Conservation (phyloP, 2,888 invertebrate species). For the Erebia aethiops region DNA sequence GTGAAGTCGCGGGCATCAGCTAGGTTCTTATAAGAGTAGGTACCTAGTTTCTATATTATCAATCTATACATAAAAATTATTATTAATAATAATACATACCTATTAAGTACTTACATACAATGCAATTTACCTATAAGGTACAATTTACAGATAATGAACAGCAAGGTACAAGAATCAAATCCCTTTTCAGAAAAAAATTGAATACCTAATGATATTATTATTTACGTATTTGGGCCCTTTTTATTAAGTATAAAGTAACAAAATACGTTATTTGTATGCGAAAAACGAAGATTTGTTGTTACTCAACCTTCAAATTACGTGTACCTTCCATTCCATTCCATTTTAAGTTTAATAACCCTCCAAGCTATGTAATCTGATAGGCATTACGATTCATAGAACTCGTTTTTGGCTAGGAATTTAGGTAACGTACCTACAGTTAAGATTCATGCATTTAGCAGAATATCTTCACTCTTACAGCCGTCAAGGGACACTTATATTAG, state of each 20-base stretch:
- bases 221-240: background rate
- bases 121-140: no score
- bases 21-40: background rate
- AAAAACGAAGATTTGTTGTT: constrained; percentile 19
- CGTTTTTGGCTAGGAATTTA: constrained; percentile 15
- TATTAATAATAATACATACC: no score
- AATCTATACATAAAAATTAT: no score
- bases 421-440: background rate
- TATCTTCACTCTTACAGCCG: background rate
- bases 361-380: constrained; percentile 15
- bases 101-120: no score
- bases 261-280: background rate
- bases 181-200: no score
- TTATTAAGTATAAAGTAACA: background rate
- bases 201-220: background rate
- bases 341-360: constrained; percentile 20
- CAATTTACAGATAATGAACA: no score
- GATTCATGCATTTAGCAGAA: background rate
- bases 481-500: no score
- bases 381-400: constrained; percentile 11
- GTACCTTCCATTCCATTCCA: constrained; percentile 17
- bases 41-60: no score
- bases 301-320: constrained; percentile 16
- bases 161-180: no score
- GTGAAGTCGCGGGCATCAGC: no score